Base-by-base conservation (phyloP, 2,888 invertebrate species). In the Scaptomyza polygonia region DNA sequence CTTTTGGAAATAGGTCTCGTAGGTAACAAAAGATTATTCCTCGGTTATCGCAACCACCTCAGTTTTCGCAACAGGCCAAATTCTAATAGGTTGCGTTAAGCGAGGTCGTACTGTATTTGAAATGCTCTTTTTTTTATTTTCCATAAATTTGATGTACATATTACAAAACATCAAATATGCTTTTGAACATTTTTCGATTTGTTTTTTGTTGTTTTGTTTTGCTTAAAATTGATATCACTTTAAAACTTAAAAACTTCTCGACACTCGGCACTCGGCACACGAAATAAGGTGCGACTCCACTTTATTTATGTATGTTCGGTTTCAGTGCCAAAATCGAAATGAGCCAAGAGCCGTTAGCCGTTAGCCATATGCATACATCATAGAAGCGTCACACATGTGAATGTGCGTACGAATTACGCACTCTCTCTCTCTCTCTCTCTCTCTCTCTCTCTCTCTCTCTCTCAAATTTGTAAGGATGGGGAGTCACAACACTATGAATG, bases 291-390 rank as follows among this genome's bases (percentile, higher is more conserved):
- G n/a, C 5, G n/a, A 12, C 14, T 7, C 14, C 6, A 36, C 11
- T 30, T 0, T 47, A 18, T 16, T 25, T 27, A 63, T 32, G 61
- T 27, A 49, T 59, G 74, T 49, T 36, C 34, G 32, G 42, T 34
- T 44, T 58, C 52, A 30, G 48, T 61, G 79, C 27, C 34, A 53
- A 59, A 69, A 62, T 44, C 40, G 14, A 40, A 85, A 64, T 78
- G 77, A 67, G 36, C n/a, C 16, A 2, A 5, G 47, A 30, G 12
- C 16, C 30, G 29, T 7, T 27, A 30, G 12, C 12, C 9, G 14
- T 29, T 9, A n/a, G 7, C 5, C 47, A 47, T 6, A n/a, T 5
- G 6, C 5, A 27, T 16, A 44, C 12, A 36, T 40, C 9, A 18
- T 45, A 32, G 25, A 21, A 11, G 5, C 44, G 14, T 29, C 18